Evolutionary conservation across 2,797 vertebrate species (phyloP), one percentile per base, ranked within the genome.

Genomic region (Eulemur coronatus): DNA sequence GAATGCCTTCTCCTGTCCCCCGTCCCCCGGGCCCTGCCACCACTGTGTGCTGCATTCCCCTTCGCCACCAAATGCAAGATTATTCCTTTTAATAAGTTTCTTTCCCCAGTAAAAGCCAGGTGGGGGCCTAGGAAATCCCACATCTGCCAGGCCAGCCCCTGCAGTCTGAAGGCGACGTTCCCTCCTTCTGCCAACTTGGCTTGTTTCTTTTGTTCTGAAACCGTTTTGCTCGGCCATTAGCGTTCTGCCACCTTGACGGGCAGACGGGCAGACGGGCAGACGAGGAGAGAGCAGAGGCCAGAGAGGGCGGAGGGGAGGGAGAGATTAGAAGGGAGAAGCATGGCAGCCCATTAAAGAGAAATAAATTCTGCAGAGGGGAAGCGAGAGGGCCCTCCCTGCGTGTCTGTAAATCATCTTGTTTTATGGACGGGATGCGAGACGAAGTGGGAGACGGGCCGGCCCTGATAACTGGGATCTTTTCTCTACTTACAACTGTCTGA

Each of bases 361-460:
- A 84, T 96, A 87, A 86, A 89, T 70, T 18, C 79, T 97, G 78
- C 79, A 38, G 72, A 41, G n/a, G 78, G 97, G 94, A 97, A 96
- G 89, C 1, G 14, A 69, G 93, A 55, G 95, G 75, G 48, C 91
- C 95, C 95, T 96, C 97, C 96, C 75, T 4, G 35, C 46, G 73
- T 90, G 59, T 95, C 82, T 50, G 43, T 98, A 97, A 97, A 98
- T 98, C 97, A 97, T 76, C 22, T 46, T 96, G 92, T 97, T 97
- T 98, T 97, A 97, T 96, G 91, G 96, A 41, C 2, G 48, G 89
- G 96, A 91, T 78, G 80, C 22, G 61, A 91, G 78, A 78, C 73
- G 57, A 86, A 57, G 92, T 22, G 50, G 89, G 85, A 94, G 96
- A 91, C 70, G 80, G 94, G 55, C 82, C 10, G 85, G 89, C 86